Evolutionary conservation across 2,888 invertebrate species (phyloP), one percentile per base, ranked within the genome.

Genomic region (Acrobeloides nanus): DNA sequence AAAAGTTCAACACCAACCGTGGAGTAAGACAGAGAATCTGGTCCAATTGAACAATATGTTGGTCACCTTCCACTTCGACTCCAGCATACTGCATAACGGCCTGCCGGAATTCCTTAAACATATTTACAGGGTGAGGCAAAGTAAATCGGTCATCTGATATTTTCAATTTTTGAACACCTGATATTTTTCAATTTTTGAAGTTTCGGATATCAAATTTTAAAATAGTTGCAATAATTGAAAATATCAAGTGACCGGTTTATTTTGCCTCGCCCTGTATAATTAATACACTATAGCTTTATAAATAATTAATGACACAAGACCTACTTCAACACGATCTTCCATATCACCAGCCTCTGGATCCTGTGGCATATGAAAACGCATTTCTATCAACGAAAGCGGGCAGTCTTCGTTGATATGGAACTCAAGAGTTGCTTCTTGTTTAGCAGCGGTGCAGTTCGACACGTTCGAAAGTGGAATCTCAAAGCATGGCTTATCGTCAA

Each of bases 11-110:
- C 23, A 53, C 31, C 8, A 75, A 87, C 86, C 95, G 87, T 59
- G 97, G 97, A 37, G 95, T 97, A 48, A 97, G 85, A 75, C 95
- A 97, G 63, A 93, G 90, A 55, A 97, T 83, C 77, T 97, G 93
- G 53, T 87, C 82, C 78, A 99, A 90, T 67, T 88, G 89, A 48
- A 89, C 90, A 74, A 99, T 87, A 12, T 95, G 90, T 78, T 95
- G 93, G 6, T 95, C 97, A 18, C 90, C 90, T 1, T 92, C 72
- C 2, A 57, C 52, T 48, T 89, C 92, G 58, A 97, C 90, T 61
- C 90, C 92, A 15, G 97, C 97, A 77, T 92, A 93, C 65, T 84
- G 84, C 84, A 93, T 85, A 25, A 99, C 92, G 55, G 88, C 88
- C 67, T 88, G 84, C 74, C 92, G 87, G 81, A 97, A 95, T n/a